Evolutionary conservation across 2,113 vertebrate genomes (phyloP).

Genomic region (Zapornia atra): DNA sequence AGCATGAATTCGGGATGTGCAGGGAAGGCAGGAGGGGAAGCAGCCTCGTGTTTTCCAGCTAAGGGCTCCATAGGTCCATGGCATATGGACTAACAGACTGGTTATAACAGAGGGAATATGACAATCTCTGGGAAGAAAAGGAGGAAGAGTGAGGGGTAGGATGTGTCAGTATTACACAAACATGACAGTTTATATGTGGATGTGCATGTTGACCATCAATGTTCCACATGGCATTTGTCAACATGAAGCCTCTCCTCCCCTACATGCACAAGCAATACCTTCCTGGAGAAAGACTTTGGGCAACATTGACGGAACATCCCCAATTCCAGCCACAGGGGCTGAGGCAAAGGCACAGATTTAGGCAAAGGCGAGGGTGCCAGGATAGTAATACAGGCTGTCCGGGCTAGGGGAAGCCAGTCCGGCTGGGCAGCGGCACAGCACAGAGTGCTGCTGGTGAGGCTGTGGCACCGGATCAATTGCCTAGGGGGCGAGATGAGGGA

Average conservation of each 20-base stretch:
- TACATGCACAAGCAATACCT: accelerated
- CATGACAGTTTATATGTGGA: accelerated
- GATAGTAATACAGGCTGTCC: accelerated
- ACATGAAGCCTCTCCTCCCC: no score
- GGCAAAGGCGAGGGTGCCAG: neutral
- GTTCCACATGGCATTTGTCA: neutral
- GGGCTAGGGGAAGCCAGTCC: accelerated
- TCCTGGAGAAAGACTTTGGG: neutral
- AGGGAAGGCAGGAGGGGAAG: neutral
- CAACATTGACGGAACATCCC: neutral
- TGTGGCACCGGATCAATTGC: neutral
- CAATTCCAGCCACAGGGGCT: neutral
- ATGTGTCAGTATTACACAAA: neutral
- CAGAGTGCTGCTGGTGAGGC: neutral
- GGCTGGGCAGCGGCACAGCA: accelerated
- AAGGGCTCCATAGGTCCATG: neutral
- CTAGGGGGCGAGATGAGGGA: neutral
- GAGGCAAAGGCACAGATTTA: neutral
- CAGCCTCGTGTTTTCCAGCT: neutral
- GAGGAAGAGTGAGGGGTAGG: neutral
- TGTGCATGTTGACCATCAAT: accelerated
- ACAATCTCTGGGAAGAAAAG: neutral
- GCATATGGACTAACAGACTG: no score
- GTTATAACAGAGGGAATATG: neutral
- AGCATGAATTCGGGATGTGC: accelerated